A percentile compares a stretch with the other conserved stretches of the same genome.
Evolutionary conservation across 1,140 invertebrate species (phyloP).

Genomic region (Manduca sexta): DNA sequence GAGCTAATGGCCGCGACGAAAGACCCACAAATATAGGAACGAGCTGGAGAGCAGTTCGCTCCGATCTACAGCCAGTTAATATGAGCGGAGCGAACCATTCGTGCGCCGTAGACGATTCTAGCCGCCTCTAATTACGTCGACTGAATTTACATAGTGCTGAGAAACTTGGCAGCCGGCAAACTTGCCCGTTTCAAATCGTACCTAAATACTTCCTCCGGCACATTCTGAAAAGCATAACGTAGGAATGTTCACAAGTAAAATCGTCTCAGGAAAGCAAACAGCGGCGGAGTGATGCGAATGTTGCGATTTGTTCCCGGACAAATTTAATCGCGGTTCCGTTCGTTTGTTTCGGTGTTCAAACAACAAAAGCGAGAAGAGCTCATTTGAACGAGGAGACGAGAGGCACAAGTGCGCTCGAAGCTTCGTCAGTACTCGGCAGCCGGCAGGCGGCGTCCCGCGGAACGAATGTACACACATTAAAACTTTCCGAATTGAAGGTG

Average conservation of each 20-base stretch:
- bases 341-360: constrained; percentile 59
- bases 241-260: constrained; percentile 2
- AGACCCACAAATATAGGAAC: constrained; percentile 21
- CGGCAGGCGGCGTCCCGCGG: too few species aligned
- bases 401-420: constrained; percentile 46
- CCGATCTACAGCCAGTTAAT: constrained; percentile 27
- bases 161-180: constrained; percentile 42
- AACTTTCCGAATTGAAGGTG: constrained; percentile 58
- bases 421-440: constrained; percentile 43
- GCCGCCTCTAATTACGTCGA: constrained; percentile 39
- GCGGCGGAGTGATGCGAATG: not conserved
- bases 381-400: constrained; percentile 41
- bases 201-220: not conserved
- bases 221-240: not conserved
- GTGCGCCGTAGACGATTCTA: constrained; percentile 29
- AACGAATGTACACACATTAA: constrained; percentile 64
- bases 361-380: constrained; percentile 51
- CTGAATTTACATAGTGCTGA: constrained; percentile 41
- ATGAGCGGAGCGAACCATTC: constrained; percentile 27
- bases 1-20: too few species aligned
- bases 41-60: constrained; percentile 25
- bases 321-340: constrained; percentile 45
- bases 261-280: not conserved
- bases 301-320: constrained; percentile 12
- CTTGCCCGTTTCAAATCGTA: constrained; percentile 17